These are phyloP conservation scores for Sialia sialis DNA, from an alignment of 2,113 vertebrate species.

Conservation along the genomic window DNA sequence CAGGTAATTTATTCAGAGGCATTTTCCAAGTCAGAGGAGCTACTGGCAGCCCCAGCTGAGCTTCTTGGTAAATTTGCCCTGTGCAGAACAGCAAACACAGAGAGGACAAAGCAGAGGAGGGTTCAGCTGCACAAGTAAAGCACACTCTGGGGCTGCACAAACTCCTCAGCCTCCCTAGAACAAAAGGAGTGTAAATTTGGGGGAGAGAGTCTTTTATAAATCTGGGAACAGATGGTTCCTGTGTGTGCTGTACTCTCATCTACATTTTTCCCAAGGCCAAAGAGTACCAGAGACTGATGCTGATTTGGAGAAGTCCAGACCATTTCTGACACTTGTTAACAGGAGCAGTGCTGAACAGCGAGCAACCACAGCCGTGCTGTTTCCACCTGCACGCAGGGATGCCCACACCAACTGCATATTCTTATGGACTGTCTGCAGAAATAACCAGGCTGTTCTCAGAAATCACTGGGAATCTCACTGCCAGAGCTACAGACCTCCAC, in stretches of 20 bases:
- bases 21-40: background rate
- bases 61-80: background rate
- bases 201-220: background rate
- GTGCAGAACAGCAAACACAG: conserved; percentile 6
- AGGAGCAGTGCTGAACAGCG: background rate
- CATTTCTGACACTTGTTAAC: background rate
- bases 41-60: background rate
- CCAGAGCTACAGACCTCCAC: background rate
- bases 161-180: background rate
- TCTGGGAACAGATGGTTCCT: background rate
- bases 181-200: background rate
- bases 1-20: conserved; percentile 5
- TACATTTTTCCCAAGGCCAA: background rate
- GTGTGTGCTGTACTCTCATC: background rate
- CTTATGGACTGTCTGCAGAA: rapidly evolving
- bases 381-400: background rate
- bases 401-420: background rate
- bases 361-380: background rate
- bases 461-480: background rate
- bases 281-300: background rate
- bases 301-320: background rate
- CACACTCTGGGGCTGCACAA: background rate
- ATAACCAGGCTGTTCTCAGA: background rate
- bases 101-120: background rate
- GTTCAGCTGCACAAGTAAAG: background rate